Percentiles rank a stretch among this genome's conserved stretches.
phyloP scores from a whole-genome alignment of 1,140 invertebrate genomes.

The Hypothenemus hampei region DNA sequence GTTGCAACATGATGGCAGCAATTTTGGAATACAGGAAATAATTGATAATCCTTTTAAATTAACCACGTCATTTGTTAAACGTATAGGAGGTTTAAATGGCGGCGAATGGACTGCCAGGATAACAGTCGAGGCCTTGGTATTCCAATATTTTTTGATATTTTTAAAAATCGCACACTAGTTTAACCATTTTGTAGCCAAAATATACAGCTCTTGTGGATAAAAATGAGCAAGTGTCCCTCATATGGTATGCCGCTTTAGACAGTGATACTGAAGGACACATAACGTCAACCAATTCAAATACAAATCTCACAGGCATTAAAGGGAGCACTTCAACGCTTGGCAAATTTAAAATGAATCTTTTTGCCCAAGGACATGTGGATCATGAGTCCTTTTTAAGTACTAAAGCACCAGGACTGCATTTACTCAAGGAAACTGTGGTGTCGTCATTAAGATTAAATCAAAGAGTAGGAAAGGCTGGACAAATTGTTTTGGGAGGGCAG shows the following conservation, averaged over 20 bases:
- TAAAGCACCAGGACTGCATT: slow-evolving; percentile 62
- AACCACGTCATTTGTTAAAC: slow-evolving; percentile 86
- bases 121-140: slow-evolving; percentile 59
- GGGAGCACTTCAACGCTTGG: slow-evolving; percentile 75
- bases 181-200: slow-evolving; percentile 32
- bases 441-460: slow-evolving; percentile 57
- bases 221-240: slow-evolving; percentile 58
- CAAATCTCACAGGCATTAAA: slow-evolving; percentile 60
- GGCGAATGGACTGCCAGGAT: slow-evolving; percentile 92
- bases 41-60: slow-evolving; percentile 72
- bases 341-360: slow-evolving; percentile 16
- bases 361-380: slow-evolving; percentile 50
- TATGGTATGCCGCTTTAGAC: slow-evolving; percentile 75
- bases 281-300: slow-evolving; percentile 52
- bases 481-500: slow-evolving; percentile 59
- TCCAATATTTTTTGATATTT: not conserved
- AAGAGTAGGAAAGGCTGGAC: slow-evolving; percentile 54
- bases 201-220: slow-evolving; percentile 37
- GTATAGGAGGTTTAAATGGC: slow-evolving; percentile 68
- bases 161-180: not conserved
- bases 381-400: slow-evolving; percentile 72
- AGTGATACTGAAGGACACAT: slow-evolving; percentile 61
- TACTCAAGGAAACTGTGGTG: slow-evolving; percentile 74
- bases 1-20: slow-evolving; percentile 86
- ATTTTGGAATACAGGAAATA: slow-evolving; percentile 90